Percentiles rank a stretch among this genome's conserved stretches.
phyloP scores from a whole-genome alignment of 1,140 invertebrate genomes.

The Phortica variegata region DNA sequence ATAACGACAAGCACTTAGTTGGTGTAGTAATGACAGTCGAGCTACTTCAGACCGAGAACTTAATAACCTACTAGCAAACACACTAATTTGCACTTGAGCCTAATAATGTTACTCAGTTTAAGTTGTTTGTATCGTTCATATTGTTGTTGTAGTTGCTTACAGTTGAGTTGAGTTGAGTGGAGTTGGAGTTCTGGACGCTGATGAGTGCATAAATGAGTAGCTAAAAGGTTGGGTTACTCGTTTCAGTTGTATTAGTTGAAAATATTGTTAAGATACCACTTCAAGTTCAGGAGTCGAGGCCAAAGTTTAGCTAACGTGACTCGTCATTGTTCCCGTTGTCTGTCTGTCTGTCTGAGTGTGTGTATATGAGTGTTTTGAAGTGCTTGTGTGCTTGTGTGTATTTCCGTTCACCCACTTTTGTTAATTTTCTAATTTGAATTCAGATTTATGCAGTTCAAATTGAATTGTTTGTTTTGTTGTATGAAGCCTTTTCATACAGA shows the following conservation, averaged over 20 bases:
- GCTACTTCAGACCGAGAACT: slow-evolving; percentile 19
- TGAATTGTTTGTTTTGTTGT: slow-evolving; percentile 19
- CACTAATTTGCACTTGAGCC: slow-evolving; percentile 54
- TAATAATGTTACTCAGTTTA: slow-evolving; percentile 30
- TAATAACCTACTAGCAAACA: slow-evolving; percentile 54
- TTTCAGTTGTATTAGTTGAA: no score
- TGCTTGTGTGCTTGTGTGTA: slow-evolving; percentile 6
- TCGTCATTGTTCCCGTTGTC: neutral
- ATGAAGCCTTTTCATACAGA: neutral
- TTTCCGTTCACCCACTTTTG: slow-evolving; percentile 20
- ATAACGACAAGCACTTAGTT: neutral
- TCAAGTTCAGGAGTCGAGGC: no score
- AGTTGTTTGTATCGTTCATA: neutral
- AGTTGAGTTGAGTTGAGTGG: neutral
- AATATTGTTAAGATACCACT: no score
- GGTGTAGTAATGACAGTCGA: slow-evolving; percentile 6
- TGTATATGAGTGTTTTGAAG: slow-evolving; percentile 3
- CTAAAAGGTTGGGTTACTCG: no score
- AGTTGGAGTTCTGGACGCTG: slow-evolving; percentile 22
- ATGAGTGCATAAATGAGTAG: slow-evolving; percentile 6
- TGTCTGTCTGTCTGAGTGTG: slow-evolving; percentile 7
- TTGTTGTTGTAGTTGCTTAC: slow-evolving; percentile 4
- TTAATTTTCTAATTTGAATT: slow-evolving; percentile 51
- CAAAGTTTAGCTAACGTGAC: no score
- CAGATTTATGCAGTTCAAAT: slow-evolving; percentile 50